Conservation (phyloP, 2,888 invertebrate species). For the Papilio demoleus region DNA sequence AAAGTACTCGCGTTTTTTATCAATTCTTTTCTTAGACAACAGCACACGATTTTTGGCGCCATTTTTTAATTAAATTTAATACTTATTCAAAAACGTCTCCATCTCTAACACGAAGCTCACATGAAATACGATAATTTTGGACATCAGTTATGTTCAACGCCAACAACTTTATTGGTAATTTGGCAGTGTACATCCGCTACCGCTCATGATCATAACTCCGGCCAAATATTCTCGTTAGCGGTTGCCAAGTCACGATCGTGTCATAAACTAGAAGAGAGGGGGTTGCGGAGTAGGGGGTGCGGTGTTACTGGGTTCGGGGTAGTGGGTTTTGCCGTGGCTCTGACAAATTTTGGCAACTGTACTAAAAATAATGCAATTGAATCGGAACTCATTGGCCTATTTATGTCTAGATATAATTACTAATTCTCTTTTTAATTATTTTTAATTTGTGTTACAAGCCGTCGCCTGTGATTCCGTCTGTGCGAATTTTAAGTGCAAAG, state of each 20-base stretch:
- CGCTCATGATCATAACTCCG: constrained; percentile 38
- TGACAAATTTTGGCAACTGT: constrained; percentile 35
- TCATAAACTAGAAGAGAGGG: constrained; percentile 47
- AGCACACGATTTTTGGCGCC: background rate
- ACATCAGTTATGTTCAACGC: constrained; percentile 17
- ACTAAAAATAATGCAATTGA: constrained; percentile 33
- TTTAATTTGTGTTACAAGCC: too few species aligned
- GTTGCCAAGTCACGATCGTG: constrained; percentile 56
- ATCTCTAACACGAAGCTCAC: background rate
- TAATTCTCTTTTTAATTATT: background rate
- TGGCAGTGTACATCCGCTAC: constrained; percentile 41
- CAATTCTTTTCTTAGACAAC: background rate
- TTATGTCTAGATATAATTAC: background rate
- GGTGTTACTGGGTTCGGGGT: constrained; percentile 23
- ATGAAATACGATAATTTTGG: constrained; percentile 24
- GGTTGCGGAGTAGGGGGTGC: too few species aligned
- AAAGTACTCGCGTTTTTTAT: too few species aligned
- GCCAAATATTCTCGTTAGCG: constrained; percentile 49
- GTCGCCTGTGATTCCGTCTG: too few species aligned
- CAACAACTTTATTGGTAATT: constrained; percentile 33
- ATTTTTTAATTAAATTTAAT: background rate
- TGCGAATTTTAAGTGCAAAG: too few species aligned
- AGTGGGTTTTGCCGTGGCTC: constrained; percentile 24
- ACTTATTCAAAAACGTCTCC: background rate
- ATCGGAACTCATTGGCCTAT: constrained; percentile 13